Conservation (phyloP, 2,113 vertebrate species). For the Oreotragus oreotragus region DNA sequence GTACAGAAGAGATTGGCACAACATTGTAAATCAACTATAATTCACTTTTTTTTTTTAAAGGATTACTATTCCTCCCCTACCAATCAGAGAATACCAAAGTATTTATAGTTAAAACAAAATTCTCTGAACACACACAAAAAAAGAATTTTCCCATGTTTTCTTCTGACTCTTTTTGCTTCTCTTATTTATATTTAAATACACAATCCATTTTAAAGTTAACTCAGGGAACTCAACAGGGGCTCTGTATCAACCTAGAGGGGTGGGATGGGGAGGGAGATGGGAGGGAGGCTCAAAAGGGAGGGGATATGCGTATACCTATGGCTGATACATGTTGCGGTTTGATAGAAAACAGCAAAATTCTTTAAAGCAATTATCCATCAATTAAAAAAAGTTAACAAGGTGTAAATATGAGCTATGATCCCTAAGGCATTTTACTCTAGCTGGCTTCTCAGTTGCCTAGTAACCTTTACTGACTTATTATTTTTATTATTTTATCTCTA, state of each 20-base stretch:
- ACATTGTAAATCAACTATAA: background rate
- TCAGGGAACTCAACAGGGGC: background rate
- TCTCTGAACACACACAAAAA: background rate
- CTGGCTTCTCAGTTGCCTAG: background rate
- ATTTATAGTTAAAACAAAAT: background rate
- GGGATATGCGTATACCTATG: background rate
- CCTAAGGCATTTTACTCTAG: background rate
- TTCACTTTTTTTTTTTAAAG: background rate
- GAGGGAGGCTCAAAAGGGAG: background rate
- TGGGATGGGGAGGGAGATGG: background rate
- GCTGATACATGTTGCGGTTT: background rate
- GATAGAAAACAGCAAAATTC: background rate
- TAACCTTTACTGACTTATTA: background rate
- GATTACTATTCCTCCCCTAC: background rate
- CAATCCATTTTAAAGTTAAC: background rate
- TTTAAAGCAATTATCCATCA: background rate
- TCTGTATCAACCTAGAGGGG: background rate
- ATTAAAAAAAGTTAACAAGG: background rate
- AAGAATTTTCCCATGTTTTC: background rate
- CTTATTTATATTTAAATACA: background rate
- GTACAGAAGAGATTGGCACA: background rate
- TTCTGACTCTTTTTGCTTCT: background rate
- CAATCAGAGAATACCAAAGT: background rate
- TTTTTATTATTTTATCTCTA: background rate
- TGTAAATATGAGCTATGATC: background rate